Percentiles rank a stretch among this genome's conserved stretches.
Evolutionary conservation across 2,888 invertebrate species (phyloP).

Genomic region (Tridacna gigas): DNA sequence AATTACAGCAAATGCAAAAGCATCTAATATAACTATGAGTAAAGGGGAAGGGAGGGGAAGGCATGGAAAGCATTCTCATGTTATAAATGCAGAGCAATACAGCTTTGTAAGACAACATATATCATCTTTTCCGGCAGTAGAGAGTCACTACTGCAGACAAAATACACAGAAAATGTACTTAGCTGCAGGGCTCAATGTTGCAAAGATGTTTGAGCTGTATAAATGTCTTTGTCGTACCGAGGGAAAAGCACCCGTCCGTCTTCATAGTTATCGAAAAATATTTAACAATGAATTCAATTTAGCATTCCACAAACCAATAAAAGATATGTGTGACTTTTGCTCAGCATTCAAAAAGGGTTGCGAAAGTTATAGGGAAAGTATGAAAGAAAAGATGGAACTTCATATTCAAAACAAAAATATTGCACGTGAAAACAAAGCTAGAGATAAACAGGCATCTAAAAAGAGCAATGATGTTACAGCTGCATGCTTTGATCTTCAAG

Average conservation of each 20-base stretch:
- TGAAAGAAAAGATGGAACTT: slow-evolving; percentile 18
- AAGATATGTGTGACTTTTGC: slow-evolving; percentile 9
- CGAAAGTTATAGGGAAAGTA: not conserved
- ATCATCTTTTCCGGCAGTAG: not conserved
- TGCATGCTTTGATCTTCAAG: slow-evolving; percentile 50
- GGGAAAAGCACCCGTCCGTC: not conserved
- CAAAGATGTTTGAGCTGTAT: not conserved
- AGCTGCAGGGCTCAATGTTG: not conserved
- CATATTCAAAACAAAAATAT: slow-evolving; percentile 38
- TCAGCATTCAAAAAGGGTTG: slow-evolving; percentile 3
- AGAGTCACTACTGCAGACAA: not conserved
- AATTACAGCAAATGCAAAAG: not conserved
- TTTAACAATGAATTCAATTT: not conserved
- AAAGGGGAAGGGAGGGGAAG: not conserved
- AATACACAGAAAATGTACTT: not conserved
- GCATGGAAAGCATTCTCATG: not conserved
- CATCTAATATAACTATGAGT: not conserved
- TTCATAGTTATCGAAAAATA: not conserved
- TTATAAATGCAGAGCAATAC: not conserved
- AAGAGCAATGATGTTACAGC: slow-evolving; percentile 15
- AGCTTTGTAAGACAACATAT: not conserved
- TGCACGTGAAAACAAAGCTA: slow-evolving; percentile 37
- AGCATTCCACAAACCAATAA: not conserved
- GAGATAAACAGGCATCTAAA: slow-evolving; percentile 36
- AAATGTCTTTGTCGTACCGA: not conserved